Base-by-base conservation (phyloP, 2,113 vertebrate genomes). In the Mixornis gularis region DNA sequence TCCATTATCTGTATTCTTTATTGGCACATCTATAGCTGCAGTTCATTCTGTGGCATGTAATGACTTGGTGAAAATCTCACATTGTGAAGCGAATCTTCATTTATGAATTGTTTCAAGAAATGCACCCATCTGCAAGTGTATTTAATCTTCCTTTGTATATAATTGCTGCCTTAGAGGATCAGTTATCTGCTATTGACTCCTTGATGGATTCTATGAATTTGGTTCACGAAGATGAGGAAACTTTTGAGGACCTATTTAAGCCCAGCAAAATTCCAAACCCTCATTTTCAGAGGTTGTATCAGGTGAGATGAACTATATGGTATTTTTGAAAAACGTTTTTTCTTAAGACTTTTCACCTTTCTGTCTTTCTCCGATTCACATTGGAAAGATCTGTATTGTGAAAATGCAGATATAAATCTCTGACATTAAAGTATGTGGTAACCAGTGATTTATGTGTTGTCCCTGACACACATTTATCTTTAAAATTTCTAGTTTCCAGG, bases 191-290 rank as follows among this genome's bases (percentile, higher is more conserved):
- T 26, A 94, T 99, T 65, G 99, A 99, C 89, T 97, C 97, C 71
- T 89, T 99, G 87, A 99, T 99, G 89, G 98, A 99, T 92, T 98
- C 98, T 44, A 99, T 99, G 99, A 99, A 97, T 97, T 96, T 99
- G 97, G 73, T 98, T 73, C 95, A 96, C 72, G 97, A 98, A 92
- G 97, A 97, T 77, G 97, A 97, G 43, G 98, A 97, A 87, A 96
- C 96, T n/a, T 87, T 89, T 34, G 97, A 96, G 81, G 99, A 99
- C 95, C 79, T 98, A 30, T 98, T 99, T 89, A 98, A 98, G 88
- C 97, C 98, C 81, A 98, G 97, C 95, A 97, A 98, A 96, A 98
- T 99, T 71, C 98, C 98, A 89, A 99, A 99, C 93, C 99, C 99
- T 63, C 96, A 97, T 79, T 99, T 99, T 97, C 99, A 99, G 97